Conservation (phyloP, 2,888 invertebrate species). For the Ectobius pallidus region DNA sequence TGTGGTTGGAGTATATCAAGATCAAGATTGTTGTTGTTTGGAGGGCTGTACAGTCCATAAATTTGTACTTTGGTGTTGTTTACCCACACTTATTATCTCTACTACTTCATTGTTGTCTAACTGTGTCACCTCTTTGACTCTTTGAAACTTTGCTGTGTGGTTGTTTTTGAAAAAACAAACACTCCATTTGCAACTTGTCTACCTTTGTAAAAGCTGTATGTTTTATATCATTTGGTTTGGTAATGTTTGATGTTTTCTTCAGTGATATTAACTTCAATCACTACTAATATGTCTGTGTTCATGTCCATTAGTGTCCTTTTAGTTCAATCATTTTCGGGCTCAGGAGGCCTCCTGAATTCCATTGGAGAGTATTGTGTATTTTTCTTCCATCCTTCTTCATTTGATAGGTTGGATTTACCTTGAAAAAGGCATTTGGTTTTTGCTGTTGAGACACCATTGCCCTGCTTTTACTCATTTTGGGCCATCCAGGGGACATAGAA, state of each 20-base stretch:
- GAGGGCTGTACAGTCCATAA: too few species aligned
- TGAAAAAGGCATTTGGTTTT: too few species aligned
- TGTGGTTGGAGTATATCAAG: not conserved
- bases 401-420: too few species aligned
- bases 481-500: too few species aligned
- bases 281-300: not conserved
- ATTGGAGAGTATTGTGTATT: too few species aligned
- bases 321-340: not conserved
- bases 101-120: not conserved
- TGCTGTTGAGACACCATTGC: too few species aligned
- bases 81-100: not conserved
- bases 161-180: not conserved
- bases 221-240: not conserved
- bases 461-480: too few species aligned
- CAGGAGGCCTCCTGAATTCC: too few species aligned
- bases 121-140: not conserved
- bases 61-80: not conserved
- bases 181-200: not conserved
- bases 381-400: too few species aligned
- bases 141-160: not conserved
- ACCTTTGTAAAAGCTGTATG: not conserved
- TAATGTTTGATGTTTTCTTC: constrained; percentile 14
- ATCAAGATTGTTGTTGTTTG: too few species aligned
- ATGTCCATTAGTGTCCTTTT: not conserved
- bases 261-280: not conserved